These are phyloP conservation scores for Malurus melanocephalus DNA, from an alignment of 2,113 vertebrate genomes.

Conservation along the genomic window DNA sequence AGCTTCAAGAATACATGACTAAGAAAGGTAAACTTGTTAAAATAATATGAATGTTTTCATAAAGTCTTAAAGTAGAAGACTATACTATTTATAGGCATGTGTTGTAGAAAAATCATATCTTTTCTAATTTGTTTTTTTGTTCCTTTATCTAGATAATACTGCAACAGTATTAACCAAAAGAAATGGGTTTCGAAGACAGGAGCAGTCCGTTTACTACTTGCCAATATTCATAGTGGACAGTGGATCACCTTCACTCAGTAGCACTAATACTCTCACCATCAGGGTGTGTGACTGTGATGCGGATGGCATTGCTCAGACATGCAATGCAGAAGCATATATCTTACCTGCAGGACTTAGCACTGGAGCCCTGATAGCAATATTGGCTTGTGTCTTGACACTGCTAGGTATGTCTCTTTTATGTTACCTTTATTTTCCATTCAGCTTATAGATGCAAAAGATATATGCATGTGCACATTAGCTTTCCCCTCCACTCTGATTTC, in stretches of 20 bases:
- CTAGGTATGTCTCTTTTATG: constrained; percentile 78
- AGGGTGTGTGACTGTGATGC: constrained; percentile 89
- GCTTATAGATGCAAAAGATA: not conserved
- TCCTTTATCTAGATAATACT: constrained; percentile 85
- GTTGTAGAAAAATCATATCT: not conserved
- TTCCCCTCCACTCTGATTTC: accelerated
- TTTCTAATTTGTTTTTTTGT: not conserved
- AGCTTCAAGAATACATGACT: not conserved
- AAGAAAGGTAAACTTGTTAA: not conserved
- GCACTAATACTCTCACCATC: constrained; percentile 93
- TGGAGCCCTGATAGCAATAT: constrained; percentile 89
- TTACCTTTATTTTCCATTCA: not conserved
- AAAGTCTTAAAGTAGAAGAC: not conserved
- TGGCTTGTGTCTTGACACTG: constrained; percentile 90
- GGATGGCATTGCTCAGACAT: constrained; percentile 85
- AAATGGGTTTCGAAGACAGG: constrained; percentile 85
- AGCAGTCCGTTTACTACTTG: constrained; percentile 87
- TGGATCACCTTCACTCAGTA: constrained; percentile 89
- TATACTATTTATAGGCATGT: not conserved
- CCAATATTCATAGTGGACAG: constrained; percentile 92
- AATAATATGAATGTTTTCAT: not conserved
- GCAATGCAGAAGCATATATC: constrained; percentile 88
- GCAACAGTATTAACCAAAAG: constrained; percentile 87
- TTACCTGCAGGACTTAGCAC: constrained; percentile 90
- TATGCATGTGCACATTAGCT: not conserved